Percentiles rank a stretch among this genome's conserved stretches.
phyloP scores from a whole-genome alignment of 2,888 invertebrate genomes.

The Epiblema foenella region DNA sequence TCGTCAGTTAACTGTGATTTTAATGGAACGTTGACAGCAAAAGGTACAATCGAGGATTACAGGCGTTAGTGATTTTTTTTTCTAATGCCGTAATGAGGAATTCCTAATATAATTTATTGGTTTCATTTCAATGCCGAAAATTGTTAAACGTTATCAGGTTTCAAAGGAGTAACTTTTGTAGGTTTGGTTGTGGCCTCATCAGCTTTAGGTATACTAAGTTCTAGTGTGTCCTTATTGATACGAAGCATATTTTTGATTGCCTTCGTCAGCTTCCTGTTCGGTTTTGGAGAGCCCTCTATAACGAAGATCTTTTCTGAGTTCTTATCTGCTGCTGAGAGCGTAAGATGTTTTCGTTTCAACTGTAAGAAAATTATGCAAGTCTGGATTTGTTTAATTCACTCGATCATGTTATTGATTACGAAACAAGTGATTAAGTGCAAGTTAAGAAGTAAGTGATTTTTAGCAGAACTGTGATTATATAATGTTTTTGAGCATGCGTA shows the following conservation, averaged over 20 bases:
- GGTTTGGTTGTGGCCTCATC: conserved; percentile 75
- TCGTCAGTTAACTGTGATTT: no score
- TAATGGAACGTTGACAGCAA: no score
- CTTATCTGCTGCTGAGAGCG: conserved; percentile 57
- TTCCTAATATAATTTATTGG: no score
- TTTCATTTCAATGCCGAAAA: no score
- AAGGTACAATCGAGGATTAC: no score
- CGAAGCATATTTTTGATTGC: conserved; percentile 72
- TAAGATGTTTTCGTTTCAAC: conserved; percentile 58
- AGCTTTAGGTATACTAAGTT: conserved; percentile 66
- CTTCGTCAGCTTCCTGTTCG: conserved; percentile 65
- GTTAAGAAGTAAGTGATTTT: no score
- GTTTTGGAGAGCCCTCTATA: conserved; percentile 67
- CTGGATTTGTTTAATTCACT: background rate
- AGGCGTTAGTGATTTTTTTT: no score
- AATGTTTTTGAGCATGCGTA: no score
- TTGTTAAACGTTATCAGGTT: conserved; percentile 57
- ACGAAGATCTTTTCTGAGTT: conserved; percentile 75
- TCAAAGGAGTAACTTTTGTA: conserved; percentile 74
- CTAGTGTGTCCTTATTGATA: conserved; percentile 71
- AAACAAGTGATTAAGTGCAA: no score
- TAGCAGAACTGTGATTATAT: no score
- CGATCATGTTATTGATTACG: no score
- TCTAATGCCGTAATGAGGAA: no score
- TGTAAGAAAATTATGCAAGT: conserved; percentile 51